These are phyloP conservation scores for Desmodus rotundus DNA, from an alignment of 2,113 vertebrate species.

Conservation along the genomic window DNA sequence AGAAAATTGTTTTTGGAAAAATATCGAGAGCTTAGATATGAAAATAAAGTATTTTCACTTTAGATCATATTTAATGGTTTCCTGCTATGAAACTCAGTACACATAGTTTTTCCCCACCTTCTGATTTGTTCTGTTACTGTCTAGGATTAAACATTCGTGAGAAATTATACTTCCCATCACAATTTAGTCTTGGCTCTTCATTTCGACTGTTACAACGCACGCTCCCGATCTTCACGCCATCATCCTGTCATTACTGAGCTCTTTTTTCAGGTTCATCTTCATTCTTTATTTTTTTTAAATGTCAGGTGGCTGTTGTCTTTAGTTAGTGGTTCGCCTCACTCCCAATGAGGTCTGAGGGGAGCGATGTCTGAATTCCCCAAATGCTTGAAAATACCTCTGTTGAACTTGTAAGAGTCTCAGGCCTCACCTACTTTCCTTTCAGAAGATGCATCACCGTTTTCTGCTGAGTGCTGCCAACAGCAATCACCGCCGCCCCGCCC, in stretches of 20 bases:
- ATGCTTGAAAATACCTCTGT: not conserved
- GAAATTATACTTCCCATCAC: not conserved
- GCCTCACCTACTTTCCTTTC: not conserved
- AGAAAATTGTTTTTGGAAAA: constrained; percentile 10
- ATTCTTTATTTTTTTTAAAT: not conserved
- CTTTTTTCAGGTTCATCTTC: not conserved
- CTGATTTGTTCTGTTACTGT: not conserved
- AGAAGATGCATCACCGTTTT: not conserved
- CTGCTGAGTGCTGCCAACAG: not conserved
- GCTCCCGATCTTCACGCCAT: not conserved
- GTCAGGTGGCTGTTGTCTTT: not conserved
- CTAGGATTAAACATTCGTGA: not conserved
- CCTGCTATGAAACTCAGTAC: not conserved
- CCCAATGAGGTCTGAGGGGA: not conserved
- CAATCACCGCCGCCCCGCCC: not conserved
- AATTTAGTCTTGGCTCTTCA: not conserved
- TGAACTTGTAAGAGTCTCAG: not conserved
- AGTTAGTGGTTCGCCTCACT: not conserved
- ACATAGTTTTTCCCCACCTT: not conserved
- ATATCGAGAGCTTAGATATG: not conserved
- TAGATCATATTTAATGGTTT: not conserved
- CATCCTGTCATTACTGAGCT: not conserved
- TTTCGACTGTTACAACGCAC: not conserved
- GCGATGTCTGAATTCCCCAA: not conserved
- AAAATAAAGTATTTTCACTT: constrained; percentile 13